Evolutionary conservation across 1,140 invertebrate genomes (phyloP).

Genomic region (Drosophila rufa): DNA sequence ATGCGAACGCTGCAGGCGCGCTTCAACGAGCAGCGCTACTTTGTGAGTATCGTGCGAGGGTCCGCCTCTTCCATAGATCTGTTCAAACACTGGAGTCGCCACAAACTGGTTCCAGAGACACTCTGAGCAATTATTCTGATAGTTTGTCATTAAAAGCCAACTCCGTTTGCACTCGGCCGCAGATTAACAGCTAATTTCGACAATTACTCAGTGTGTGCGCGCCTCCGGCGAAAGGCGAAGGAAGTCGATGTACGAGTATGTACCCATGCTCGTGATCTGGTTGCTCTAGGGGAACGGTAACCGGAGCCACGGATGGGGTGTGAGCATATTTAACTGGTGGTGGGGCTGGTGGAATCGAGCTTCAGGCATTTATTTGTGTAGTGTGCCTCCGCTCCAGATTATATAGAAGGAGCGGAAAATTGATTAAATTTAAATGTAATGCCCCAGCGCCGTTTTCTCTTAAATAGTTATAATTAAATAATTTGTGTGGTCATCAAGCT

Average conservation of each 20-base stretch:
- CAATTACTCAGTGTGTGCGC: conserved; percentile 49
- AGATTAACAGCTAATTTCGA: conserved; percentile 76
- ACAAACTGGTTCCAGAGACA: conserved; percentile 29
- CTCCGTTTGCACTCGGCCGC: conserved; percentile 56
- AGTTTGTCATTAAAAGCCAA: conserved; percentile 71
- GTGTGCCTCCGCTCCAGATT: conserved; percentile 9
- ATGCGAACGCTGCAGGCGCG: conserved; percentile 95
- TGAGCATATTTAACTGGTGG: conserved; percentile 15
- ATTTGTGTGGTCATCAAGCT: not conserved
- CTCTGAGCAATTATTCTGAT: conserved; percentile 59
- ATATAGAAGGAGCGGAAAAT: not conserved
- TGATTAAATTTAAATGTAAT: conserved; percentile 11
- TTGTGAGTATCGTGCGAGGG: conserved; percentile 89
- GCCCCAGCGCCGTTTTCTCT: not conserved
- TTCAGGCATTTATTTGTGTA: conserved; percentile 9
- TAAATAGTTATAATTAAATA: conserved; percentile 8
- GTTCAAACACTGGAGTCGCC: conserved; percentile 1
- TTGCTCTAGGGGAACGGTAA: not conserved
- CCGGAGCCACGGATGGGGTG: conserved; percentile 29
- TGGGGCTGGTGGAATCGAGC: no score
- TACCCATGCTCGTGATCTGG: conserved; percentile 1
- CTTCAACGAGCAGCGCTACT: conserved; percentile 94
- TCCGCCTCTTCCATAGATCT: conserved; percentile 8
- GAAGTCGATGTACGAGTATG: conserved; percentile 18
- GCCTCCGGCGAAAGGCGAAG: conserved; percentile 24